Base-by-base conservation (phyloP, 2,113 vertebrate species). In the Oryzias melastigma region DNA sequence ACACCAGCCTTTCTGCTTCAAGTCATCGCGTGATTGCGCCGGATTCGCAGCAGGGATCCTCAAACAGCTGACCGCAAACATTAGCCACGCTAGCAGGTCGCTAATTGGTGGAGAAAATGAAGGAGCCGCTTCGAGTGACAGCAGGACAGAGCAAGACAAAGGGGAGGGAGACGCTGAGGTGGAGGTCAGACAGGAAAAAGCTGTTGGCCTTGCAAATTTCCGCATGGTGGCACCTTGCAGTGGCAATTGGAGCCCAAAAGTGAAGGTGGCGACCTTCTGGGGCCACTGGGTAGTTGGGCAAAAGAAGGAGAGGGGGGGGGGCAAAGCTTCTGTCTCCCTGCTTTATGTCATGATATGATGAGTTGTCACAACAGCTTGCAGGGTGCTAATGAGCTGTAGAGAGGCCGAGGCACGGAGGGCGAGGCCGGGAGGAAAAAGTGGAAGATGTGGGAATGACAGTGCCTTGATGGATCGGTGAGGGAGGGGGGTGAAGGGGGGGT, bases 311-410 rank as follows among this genome's bases (percentile, higher is more conserved):
- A 12, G 2, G 17, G 6, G n/a, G 40, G 40, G 35, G 58, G 58
- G 53, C 62, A 4, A 16, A 55, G 78, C 75, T 77, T 83, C 81
- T 80, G 80, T 86, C 86, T 82, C 77, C 80, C 70, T 78, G 86
- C 85, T 90, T 91, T 83, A 78, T 88, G 85, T 86, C 90, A 90
- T 90, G 89, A 91, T 91, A 91, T 89, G 89, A 92, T 91, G 88
- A 91, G 85, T 85, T 91, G 90, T 91, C 91, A 91, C 87, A 86
- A 87, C 85, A 84, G 86, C 87, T 88, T 60, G 83, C 75, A 62
- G 80, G 83, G 81, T 64, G 78, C 90, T 93, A 91, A 91, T 90
- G 90, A 91, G 91, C 88, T 90, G 87, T 82, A 83, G 83, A 87
- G 86, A 79, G 85, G 80, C 72, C 68, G 66, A 65, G 75, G 77